Evolutionary conservation across 2,888 invertebrate genomes (phyloP).

Genomic region (Arrhopalites spinosus): DNA sequence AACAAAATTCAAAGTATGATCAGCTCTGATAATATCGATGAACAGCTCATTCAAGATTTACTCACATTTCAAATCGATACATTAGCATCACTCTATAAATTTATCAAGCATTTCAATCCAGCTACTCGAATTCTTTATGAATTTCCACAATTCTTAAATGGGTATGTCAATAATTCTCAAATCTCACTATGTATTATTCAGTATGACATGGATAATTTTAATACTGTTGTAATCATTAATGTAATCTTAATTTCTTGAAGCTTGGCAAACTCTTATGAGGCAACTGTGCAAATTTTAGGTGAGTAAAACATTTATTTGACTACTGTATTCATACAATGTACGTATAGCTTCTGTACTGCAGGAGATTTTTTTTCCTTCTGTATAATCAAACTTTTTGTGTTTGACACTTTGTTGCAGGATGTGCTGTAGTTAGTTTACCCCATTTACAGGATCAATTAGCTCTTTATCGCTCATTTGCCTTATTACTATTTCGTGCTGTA

Average conservation of each 20-base stretch:
- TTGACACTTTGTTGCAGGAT: no score
- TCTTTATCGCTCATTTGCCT: background rate
- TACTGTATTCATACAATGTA: no score
- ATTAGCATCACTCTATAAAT: constrained; percentile 70
- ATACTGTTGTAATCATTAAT: no score
- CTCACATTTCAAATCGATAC: constrained; percentile 73
- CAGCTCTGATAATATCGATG: constrained; percentile 33
- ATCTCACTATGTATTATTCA: no score
- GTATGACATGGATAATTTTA: no score
- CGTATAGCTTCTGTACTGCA: no score
- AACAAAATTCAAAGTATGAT: constrained; percentile 37
- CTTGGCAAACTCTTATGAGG: constrained; percentile 2
- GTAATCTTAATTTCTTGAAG: constrained; percentile 10
- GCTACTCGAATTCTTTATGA: constrained; percentile 56
- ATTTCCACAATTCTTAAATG: constrained; percentile 41
- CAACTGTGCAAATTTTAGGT: constrained; percentile 4
- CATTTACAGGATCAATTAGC: constrained; percentile 29
- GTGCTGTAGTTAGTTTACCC: constrained; percentile 38
- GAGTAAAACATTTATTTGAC: no score
- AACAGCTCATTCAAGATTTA: constrained; percentile 66
- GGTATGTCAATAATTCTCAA: no score
- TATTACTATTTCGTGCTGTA: constrained; percentile 36
- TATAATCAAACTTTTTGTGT: no score
- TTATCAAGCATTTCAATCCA: constrained; percentile 71
- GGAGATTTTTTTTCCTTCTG: no score